Evolutionary conservation across 2,113 vertebrate species (phyloP).

Genomic region (Coptodon bakossiorum): DNA sequence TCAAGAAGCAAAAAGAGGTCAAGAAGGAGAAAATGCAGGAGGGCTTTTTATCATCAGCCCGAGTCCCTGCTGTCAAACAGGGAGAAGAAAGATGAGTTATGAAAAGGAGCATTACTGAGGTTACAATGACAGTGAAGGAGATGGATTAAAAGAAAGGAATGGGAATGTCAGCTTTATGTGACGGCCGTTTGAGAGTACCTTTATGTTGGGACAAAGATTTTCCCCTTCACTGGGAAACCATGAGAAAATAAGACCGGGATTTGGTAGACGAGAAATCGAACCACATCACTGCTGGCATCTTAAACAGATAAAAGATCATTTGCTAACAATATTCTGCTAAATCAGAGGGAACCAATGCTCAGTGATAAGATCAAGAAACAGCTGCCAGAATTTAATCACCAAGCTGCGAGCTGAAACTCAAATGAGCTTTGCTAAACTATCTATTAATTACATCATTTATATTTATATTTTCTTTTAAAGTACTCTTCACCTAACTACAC

Average conservation of each 20-base stretch:
- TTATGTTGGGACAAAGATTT: background rate
- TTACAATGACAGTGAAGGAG: constrained; percentile 7
- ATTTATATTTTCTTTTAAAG: background rate
- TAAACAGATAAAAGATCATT: background rate
- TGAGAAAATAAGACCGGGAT: background rate
- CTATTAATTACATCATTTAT: background rate
- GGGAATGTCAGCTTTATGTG: constrained; percentile 46
- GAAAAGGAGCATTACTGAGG: constrained; percentile 28
- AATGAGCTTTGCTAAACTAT: background rate
- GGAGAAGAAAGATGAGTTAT: constrained; percentile 1
- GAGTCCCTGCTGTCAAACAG: constrained; percentile 22
- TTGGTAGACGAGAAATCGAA: background rate
- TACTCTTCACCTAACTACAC: background rate
- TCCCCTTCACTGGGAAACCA: background rate
- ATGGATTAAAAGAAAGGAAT: background rate
- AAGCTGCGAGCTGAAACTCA: background rate
- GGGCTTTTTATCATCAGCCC: background rate
- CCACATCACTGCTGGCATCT: background rate
- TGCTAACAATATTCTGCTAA: background rate
- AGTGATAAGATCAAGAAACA: background rate
- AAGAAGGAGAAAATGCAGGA: constrained; percentile 13
- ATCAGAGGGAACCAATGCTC: background rate
- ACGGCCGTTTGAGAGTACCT: background rate
- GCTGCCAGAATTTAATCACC: background rate
- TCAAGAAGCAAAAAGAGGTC: constrained; percentile 24